phyloP scores from a whole-genome alignment of 2,113 vertebrate genomes.

The Probosciger aterrimus region DNA sequence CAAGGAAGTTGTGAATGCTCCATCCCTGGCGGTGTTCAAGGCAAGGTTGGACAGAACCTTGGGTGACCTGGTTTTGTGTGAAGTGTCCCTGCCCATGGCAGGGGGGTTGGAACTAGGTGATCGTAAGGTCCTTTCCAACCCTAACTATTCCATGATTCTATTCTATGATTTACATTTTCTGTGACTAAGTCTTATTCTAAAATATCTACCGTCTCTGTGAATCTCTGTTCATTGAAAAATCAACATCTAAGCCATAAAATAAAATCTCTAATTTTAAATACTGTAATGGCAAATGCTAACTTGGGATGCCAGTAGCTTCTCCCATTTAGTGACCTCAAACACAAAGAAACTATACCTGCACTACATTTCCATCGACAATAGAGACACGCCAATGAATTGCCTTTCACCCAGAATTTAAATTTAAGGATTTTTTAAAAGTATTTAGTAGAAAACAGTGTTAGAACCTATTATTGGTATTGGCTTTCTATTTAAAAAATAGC shows the following conservation, averaged over 20 bases:
- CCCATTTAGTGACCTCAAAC: neutral
- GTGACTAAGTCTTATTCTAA: neutral
- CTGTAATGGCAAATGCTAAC: neutral
- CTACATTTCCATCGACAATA: neutral
- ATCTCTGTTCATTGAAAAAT: neutral
- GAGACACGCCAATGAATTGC: neutral
- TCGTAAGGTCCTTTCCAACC: neutral
- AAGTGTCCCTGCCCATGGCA: no score
- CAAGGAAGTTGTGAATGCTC: no score
- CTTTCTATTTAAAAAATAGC: neutral
- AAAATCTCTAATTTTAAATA: neutral
- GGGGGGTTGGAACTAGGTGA: no score
- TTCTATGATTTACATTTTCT: neutral
- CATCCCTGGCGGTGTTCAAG: no score
- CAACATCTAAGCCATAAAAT: neutral
- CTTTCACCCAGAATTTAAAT: neutral
- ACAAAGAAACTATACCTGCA: neutral
- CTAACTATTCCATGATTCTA: neutral
- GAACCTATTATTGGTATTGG: neutral
- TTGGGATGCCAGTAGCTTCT: neutral
- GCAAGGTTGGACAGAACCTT: no score
- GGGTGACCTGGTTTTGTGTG: no score
- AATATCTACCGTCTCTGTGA: neutral
- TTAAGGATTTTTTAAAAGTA: neutral
- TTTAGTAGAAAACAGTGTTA: neutral